These are phyloP conservation scores for Otocyon megalotis DNA, from an alignment of 2,113 vertebrate species.

Conservation along the genomic window DNA sequence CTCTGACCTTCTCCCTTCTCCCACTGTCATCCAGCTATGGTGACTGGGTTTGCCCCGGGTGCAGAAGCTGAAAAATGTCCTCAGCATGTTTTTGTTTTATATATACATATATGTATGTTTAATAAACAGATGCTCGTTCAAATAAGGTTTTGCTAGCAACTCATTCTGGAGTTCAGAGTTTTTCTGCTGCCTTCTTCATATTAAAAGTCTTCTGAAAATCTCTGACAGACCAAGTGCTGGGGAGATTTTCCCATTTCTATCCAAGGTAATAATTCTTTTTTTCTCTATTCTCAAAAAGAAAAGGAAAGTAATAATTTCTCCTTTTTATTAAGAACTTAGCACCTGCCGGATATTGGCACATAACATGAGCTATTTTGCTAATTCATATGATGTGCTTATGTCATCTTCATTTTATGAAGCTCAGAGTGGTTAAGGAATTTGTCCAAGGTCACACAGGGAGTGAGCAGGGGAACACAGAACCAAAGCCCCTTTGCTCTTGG, in stretches of 20 bases:
- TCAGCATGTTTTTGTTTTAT: neutral
- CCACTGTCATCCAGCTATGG: neutral
- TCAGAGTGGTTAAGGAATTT: conserved; percentile 13
- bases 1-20: neutral
- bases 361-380: neutral
- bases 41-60: neutral
- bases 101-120: neutral
- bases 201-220: conserved; percentile 37
- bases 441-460: neutral
- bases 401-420: neutral
- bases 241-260: neutral
- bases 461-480: neutral
- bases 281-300: neutral
- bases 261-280: neutral
- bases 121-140: conserved; percentile 7
- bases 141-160: neutral
- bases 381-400: neutral
- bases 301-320: neutral
- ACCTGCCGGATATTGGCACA: neutral
- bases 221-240: neutral
- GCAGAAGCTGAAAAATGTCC: neutral
- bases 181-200: neutral
- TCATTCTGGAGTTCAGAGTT: neutral
- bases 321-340: conserved; percentile 5
- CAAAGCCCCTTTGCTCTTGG: neutral